phyloP scores from a whole-genome alignment of 2,888 invertebrate species.

The Pseudococcus longispinus region DNA sequence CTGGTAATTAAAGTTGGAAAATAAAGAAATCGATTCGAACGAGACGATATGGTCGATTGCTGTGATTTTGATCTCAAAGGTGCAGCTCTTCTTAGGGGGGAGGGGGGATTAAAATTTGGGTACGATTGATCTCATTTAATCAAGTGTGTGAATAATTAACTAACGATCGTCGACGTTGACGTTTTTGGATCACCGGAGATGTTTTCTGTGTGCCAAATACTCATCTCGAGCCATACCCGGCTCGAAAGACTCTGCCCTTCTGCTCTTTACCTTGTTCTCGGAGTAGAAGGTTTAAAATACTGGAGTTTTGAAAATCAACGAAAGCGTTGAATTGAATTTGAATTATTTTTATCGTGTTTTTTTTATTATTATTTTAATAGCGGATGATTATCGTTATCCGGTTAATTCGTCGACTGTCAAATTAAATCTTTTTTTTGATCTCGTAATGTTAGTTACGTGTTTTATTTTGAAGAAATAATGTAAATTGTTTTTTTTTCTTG shows the following conservation, averaged over 20 bases:
- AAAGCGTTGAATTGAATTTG: background rate
- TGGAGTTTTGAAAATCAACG: background rate
- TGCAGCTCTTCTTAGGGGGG: background rate
- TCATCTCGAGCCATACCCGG: background rate
- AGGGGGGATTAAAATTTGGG: background rate
- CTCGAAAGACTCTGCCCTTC: background rate
- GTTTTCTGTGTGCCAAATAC: background rate
- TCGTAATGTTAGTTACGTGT: constrained; percentile 45
- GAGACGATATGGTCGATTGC: background rate
- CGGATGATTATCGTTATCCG: background rate
- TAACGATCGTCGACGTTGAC: background rate
- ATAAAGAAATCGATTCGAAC: background rate
- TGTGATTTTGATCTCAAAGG: constrained; percentile 24
- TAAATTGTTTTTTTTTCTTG: constrained; percentile 5
- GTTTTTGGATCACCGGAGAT: constrained; percentile 4
- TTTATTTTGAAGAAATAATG: constrained; percentile 33
- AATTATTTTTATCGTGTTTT: background rate
- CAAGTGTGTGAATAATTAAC: background rate
- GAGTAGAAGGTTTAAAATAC: too few relatives aligned
- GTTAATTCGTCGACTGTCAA: background rate
- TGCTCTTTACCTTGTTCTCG: background rate
- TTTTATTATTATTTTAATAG: background rate
- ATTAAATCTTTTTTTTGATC: constrained; percentile 29
- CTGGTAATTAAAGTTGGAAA: background rate
- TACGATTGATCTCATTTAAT: background rate